A percentile compares a stretch with the other conserved stretches of the same genome.
phyloP scores from a whole-genome alignment of 2,113 vertebrate genomes.

The Labeo rohita region DNA sequence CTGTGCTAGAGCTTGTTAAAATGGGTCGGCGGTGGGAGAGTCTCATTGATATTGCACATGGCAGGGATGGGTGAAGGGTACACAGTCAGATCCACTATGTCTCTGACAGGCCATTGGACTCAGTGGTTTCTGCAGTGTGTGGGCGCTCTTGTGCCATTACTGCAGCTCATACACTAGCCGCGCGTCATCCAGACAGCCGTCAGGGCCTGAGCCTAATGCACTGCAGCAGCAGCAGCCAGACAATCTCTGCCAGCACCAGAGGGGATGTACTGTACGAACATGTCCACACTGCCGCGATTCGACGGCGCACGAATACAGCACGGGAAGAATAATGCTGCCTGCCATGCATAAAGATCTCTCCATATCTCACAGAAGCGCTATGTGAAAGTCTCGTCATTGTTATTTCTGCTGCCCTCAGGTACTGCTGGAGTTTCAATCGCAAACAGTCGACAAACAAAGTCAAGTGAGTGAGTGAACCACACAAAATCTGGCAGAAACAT shows the following conservation, averaged over 20 bases:
- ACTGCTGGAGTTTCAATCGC: neutral
- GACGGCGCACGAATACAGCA: neutral
- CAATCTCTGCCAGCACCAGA: conserved; percentile 17
- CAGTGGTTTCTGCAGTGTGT: conserved; percentile 20
- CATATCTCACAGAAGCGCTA: neutral
- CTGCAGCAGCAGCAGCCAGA: neutral
- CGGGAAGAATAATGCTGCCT: neutral
- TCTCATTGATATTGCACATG: neutral
- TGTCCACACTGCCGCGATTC: neutral
- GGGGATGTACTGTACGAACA: neutral
- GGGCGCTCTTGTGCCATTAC: conserved; percentile 7
- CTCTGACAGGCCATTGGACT: conserved; percentile 20
- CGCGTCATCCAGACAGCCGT: conserved; percentile 9
- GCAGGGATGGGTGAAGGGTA: conserved; percentile 24
- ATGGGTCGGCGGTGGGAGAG: neutral
- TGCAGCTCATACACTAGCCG: neutral
- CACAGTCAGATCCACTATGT: neutral
- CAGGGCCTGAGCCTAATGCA: conserved; percentile 13
- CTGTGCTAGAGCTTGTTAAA: conserved; percentile 3
- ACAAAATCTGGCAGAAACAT: neutral
- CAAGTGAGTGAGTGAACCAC: neutral
- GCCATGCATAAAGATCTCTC: conserved; percentile 10
- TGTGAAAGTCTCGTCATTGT: neutral
- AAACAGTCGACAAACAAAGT: neutral
- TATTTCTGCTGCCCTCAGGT: neutral